Evolutionary conservation across 2,797 vertebrate genomes (phyloP).

Genomic region (Lutjanus campechanus): DNA sequence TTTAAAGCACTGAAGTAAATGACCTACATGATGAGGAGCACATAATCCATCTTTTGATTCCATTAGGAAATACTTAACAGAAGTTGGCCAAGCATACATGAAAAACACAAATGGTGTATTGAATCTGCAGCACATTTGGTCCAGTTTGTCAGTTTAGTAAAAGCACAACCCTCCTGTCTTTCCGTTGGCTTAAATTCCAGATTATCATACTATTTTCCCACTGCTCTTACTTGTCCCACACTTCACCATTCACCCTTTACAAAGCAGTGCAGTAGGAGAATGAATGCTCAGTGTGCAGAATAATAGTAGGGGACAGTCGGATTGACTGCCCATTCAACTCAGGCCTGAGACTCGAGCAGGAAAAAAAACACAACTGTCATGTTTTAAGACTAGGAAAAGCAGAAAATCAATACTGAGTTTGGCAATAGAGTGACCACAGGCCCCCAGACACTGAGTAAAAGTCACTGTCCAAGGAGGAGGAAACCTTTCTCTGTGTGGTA

Average conservation of each 20-base stretch:
- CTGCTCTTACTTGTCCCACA: neutral
- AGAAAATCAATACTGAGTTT: conserved; percentile 47
- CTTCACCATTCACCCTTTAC: conserved; percentile 16
- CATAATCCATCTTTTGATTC: neutral
- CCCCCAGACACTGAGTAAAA: neutral
- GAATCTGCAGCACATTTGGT: neutral
- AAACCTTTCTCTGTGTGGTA: neutral
- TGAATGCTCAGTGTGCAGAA: conserved; percentile 35
- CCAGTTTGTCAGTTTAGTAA: neutral
- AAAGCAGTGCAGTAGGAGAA: conserved; percentile 19
- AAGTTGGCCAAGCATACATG: neutral
- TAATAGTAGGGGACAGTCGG: conserved; percentile 32
- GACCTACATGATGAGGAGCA: neutral
- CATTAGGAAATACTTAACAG: neutral
- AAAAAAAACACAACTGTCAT: conserved; percentile 39
- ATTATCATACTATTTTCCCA: conserved; percentile 22
- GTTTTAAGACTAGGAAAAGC: conserved; percentile 31
- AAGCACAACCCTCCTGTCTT: neutral
- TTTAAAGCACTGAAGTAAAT: conserved; percentile 19
- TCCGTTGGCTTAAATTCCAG: neutral
- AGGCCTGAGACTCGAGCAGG: conserved; percentile 33
- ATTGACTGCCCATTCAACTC: conserved; percentile 46
- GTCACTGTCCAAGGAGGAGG: neutral
- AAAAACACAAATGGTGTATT: neutral
- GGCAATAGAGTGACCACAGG: conserved; percentile 22